Base-by-base conservation (phyloP, 2,113 vertebrate genomes). In the Poecilia latipinna region DNA sequence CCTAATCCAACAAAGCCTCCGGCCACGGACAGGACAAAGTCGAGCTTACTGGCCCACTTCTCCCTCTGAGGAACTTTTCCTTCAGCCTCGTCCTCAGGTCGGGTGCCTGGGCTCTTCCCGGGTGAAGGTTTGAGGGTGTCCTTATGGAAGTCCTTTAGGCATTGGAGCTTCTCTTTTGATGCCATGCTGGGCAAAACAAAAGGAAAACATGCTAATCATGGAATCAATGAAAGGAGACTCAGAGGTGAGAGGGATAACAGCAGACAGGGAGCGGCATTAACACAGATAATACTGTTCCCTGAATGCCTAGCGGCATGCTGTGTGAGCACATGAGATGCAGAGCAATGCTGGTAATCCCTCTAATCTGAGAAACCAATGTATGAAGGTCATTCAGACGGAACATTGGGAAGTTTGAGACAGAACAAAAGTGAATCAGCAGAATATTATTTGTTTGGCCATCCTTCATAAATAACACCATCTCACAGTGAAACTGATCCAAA, bases 11-110 rank as follows among this genome's bases (percentile, higher is more conserved):
- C 97, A 22, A 99, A 99, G 79, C 98, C 98, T 0, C 98, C 98
- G 0, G 98, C 98, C 90, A 99, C 98, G 0, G 98, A 99, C 54
- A 99, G 95, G 93, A 99, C 93, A 88, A 99, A 99, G 94, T 99
- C 98, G 70, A 99, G 96, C 94, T 98, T 99, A 92, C 96, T 99
- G 4, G 96, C 94, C 98, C 98, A 99, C 91, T 99, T 99, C 94
- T 99, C 97, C 84, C 97, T 91, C 94, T 99, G 97, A 0, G 96
- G 96, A 0, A 94, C 94, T 81, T 98, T 98, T 2, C 98, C 98
- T 65, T 99, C 97, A 0, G 98, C 97, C 89, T 99, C 98, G 1
- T 99, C 98, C 86, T 99, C 98, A 0, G 97, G 97, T 64, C 97
- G 93, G 0, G 97, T 97, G 60, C 97, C 97, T 0, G 97, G 98